Evolutionary conservation across 2,888 invertebrate genomes (phyloP).

Genomic region (Himalopsyche japonica): DNA sequence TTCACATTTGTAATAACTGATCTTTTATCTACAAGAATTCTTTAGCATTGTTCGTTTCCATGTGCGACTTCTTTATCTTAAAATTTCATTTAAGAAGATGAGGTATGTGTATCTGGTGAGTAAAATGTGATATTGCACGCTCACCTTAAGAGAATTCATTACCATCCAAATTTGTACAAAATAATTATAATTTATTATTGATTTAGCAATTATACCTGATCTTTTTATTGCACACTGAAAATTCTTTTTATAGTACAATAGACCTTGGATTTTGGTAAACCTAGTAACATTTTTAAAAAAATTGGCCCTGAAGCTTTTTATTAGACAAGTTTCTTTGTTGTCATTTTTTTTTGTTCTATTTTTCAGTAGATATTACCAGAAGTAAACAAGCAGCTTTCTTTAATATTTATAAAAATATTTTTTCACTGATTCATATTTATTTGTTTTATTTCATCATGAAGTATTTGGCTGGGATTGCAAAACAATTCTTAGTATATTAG

Average conservation of each 20-base stretch:
- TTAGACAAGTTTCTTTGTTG: no score
- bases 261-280: no score
- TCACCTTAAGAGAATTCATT: background rate
- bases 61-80: no score
- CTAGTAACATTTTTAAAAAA: no score
- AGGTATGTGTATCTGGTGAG: background rate
- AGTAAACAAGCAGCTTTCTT: background rate
- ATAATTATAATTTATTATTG: background rate
- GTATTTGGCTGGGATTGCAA: background rate
- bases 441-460: background rate
- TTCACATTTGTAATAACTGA: no score
- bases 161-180: background rate
- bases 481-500: background rate
- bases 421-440: background rate
- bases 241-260: background rate
- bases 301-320: no score
- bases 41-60: no score
- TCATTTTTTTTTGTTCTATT: no score
- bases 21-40: no score
- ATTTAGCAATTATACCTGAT: background rate
- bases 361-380: no score
- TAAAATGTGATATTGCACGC: background rate
- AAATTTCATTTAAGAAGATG: background rate
- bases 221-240: background rate
- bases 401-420: background rate